Evolutionary conservation across 2,113 vertebrate species (phyloP).

Genomic region (Sminthopsis crassicaudata): DNA sequence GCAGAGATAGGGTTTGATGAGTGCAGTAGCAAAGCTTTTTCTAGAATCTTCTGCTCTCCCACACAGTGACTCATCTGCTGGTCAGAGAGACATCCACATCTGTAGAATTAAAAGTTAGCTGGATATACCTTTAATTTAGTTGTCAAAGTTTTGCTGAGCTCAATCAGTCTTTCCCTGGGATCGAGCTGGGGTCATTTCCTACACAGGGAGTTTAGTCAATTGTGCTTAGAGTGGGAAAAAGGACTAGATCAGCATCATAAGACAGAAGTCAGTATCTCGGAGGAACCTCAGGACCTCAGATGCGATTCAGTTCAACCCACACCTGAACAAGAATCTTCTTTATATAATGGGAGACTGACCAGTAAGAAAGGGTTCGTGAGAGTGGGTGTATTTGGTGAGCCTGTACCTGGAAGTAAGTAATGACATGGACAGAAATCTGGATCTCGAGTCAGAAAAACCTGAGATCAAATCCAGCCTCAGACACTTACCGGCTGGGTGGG

Average conservation of each 20-base stretch:
- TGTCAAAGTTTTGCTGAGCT: neutral
- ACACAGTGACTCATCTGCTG: slow-evolving; percentile 58
- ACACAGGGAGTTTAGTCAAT: neutral
- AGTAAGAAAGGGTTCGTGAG: too few relatives aligned
- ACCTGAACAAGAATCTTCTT: neutral
- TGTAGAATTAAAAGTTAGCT: slow-evolving; percentile 27
- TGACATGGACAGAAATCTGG: neutral
- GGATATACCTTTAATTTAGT: slow-evolving; percentile 25
- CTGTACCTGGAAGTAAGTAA: neutral
- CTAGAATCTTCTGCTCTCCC: slow-evolving; percentile 35
- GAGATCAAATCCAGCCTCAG: neutral
- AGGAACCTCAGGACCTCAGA: neutral
- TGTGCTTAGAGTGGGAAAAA: neutral
- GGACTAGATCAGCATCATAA: neutral
- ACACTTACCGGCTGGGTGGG: neutral
- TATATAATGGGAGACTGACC: neutral
- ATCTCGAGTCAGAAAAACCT: neutral
- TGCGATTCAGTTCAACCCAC: neutral
- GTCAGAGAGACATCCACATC: slow-evolving; percentile 39
- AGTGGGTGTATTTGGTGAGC: too few relatives aligned
- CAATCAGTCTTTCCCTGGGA: neutral
- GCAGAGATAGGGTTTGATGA: slow-evolving; percentile 55
- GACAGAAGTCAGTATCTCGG: neutral
- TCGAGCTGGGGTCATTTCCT: neutral
- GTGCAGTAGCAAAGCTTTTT: slow-evolving; percentile 59